These are phyloP conservation scores for Ischnura elegans DNA, from an alignment of 2,888 invertebrate species.

Conservation along the genomic window DNA sequence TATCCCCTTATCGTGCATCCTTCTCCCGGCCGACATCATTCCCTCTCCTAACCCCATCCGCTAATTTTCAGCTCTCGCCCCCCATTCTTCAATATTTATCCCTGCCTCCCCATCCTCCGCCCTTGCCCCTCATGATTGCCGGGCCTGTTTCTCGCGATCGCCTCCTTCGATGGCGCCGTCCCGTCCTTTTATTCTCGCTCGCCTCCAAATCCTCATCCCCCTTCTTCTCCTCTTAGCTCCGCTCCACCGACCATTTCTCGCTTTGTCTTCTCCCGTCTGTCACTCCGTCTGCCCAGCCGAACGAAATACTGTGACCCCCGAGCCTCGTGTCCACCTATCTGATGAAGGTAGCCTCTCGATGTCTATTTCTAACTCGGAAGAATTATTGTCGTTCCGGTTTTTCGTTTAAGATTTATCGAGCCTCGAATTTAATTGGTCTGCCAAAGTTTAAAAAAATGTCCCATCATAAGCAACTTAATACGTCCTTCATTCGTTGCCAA, in stretches of 20 bases:
- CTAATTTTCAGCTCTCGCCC: constrained; percentile 57
- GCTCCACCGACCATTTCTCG: neutral
- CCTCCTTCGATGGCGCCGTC: constrained; percentile 53
- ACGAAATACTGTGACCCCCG: constrained; percentile 9
- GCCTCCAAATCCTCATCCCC: neutral
- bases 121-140: neutral
- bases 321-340: neutral
- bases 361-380: neutral
- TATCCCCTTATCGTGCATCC: constrained; percentile 43
- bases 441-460: no score
- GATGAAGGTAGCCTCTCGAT: neutral
- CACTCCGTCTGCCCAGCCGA: neutral
- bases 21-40: constrained; percentile 4
- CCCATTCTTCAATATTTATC: constrained; percentile 48
- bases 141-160: constrained; percentile 50
- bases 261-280: constrained; percentile 10
- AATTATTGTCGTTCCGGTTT: neutral
- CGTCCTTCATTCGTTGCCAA: no score
- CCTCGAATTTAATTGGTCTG: neutral
- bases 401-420: neutral
- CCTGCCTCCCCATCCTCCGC: neutral
- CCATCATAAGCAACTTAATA: no score
- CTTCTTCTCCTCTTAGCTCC: neutral
- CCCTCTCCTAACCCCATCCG: neutral
- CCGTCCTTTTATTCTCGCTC: constrained; percentile 39